Conservation (phyloP, 2,888 invertebrate species). For the Helicoverpa assulta region DNA sequence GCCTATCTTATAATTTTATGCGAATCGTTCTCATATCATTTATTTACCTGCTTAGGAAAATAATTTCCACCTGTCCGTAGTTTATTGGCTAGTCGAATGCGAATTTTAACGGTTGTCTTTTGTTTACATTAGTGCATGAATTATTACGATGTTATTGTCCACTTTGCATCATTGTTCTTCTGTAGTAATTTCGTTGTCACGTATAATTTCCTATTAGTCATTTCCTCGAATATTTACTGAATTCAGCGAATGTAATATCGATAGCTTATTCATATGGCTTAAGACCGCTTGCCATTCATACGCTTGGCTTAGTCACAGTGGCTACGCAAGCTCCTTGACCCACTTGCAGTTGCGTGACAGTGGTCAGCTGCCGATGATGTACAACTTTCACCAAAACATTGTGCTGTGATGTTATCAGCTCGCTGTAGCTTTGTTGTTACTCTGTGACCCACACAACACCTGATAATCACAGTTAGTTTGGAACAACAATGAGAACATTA, state of each 20-base stretch:
- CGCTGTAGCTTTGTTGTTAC: slow-evolving; percentile 51
- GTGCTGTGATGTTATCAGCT: slow-evolving; percentile 67
- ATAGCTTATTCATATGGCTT: slow-evolving; percentile 66
- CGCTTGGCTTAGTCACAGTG: slow-evolving; percentile 76
- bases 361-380: slow-evolving; percentile 82
- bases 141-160: slow-evolving; percentile 40
- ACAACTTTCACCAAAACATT: slow-evolving; percentile 87
- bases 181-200: slow-evolving; percentile 22
- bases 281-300: slow-evolving; percentile 74
- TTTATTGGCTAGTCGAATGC: slow-evolving; percentile 41
- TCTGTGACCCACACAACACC: slow-evolving; percentile 48
- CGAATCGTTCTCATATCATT: slow-evolving; percentile 23
- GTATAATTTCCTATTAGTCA: slow-evolving; percentile 41
- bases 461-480: slow-evolving; percentile 52
- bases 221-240: slow-evolving; percentile 37
- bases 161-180: slow-evolving; percentile 33
- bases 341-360: slow-evolving; percentile 79
- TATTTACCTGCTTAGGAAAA: slow-evolving; percentile 18
- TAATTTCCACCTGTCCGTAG: slow-evolving; percentile 6
- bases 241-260: slow-evolving; percentile 50
- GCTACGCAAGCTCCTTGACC: slow-evolving; percentile 85
- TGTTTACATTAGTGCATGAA: slow-evolving; percentile 45
- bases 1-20: slow-evolving; percentile 22
- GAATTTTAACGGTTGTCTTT: slow-evolving; percentile 31
- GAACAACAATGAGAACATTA: slow-evolving; percentile 38